Conservation (phyloP, 2,113 vertebrate genomes). For the Lamprotornis superbus region DNA sequence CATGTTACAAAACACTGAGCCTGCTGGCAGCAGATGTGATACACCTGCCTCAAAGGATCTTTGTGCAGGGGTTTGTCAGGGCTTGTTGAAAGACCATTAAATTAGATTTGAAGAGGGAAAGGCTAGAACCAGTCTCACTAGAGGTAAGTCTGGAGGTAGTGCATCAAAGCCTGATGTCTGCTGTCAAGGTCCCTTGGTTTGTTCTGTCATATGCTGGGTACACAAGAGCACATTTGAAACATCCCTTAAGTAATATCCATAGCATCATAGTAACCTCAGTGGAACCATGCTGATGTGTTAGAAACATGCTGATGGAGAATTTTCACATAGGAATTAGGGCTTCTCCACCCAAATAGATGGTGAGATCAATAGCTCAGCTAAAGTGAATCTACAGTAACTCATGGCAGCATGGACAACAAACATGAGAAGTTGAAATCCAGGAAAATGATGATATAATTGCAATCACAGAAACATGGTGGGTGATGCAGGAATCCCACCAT, state of each 20-base stretch:
- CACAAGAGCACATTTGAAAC: neutral
- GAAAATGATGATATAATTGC: neutral
- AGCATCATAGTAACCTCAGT: neutral
- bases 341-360: neutral
- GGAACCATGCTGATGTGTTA: neutral
- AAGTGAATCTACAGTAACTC: neutral
- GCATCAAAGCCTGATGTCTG: accelerated
- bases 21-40: neutral
- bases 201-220: neutral
- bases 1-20: neutral
- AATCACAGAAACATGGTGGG: neutral
- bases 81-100: neutral
- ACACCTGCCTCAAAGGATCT: neutral
- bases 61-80: neutral
- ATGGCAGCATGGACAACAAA: neutral
- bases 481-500: neutral
- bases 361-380: neutral
- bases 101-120: neutral
- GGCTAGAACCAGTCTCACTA: too few species aligned
- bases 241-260: neutral
- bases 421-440: neutral
- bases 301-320: neutral
- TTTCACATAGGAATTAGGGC: neutral
- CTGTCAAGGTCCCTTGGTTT: neutral
- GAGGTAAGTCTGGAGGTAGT: neutral